Evolutionary conservation across 2,888 invertebrate genomes (phyloP).

Genomic region (Cactoblastis cactorum): DNA sequence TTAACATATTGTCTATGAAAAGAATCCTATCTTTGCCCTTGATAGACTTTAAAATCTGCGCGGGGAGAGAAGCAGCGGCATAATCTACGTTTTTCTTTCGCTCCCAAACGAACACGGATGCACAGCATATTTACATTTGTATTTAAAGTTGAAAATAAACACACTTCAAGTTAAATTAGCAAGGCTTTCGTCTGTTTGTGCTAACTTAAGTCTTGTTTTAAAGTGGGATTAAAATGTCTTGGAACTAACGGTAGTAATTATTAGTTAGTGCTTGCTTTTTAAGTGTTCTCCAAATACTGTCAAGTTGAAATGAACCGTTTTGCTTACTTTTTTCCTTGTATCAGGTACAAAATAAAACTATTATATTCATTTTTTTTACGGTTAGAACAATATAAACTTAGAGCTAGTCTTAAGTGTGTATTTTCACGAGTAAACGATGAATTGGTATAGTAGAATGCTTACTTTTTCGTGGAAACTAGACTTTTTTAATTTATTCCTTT

Average conservation of each 20-base stretch:
- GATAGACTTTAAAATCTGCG: no score
- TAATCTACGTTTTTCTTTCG: no score
- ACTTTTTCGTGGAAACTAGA: no score
- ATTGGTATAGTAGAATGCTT: no score
- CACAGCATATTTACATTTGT: background rate
- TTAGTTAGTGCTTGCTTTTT: conserved; percentile 8
- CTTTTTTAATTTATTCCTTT: no score
- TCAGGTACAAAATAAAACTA: background rate
- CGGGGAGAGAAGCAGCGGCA: background rate
- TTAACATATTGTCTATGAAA: no score
- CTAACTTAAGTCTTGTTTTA: conserved; percentile 4
- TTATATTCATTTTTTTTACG: no score
- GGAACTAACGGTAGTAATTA: conserved; percentile 3
- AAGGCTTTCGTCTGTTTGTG: conserved; percentile 5
- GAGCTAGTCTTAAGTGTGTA: no score
- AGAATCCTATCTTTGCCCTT: no score
- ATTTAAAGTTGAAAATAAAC: conserved; percentile 1
- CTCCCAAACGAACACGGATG: no score
- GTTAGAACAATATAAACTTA: no score
- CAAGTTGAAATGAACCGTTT: background rate
- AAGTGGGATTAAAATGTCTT: conserved; percentile 6
- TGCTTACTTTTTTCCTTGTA: background rate
- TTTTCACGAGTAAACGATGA: no score
- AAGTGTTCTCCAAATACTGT: background rate
- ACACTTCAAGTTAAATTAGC: conserved; percentile 7